Conservation (phyloP, 1,140 invertebrate species). For the Bombus breviceps region DNA sequence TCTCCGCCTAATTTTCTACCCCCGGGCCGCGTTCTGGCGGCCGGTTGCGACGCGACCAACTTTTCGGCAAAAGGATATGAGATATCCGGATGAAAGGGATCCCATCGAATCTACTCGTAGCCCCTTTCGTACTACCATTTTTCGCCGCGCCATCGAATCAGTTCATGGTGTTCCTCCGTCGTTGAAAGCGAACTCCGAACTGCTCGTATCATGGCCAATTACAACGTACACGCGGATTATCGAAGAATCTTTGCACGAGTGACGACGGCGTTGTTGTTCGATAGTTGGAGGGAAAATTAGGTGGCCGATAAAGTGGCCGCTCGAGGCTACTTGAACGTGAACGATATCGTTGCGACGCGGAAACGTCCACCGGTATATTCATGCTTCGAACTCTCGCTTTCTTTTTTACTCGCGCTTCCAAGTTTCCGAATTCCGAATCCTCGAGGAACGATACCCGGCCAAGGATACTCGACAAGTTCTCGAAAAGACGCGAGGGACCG, state of each 20-base stretch:
- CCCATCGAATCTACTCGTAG: not conserved
- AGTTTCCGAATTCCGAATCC: not conserved
- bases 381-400: not conserved
- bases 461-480: not conserved
- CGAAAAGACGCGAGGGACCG: not conserved
- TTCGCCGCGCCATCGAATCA: too few species aligned
- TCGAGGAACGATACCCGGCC: not conserved
- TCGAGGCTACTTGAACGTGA: not conserved
- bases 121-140: too few species aligned
- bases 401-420: not conserved
- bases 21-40: not conserved
- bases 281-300: not conserved
- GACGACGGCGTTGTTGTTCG: not conserved
- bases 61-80: constrained; percentile 48
- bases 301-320: not conserved
- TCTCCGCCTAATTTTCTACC: constrained; percentile 58
- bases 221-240: too few species aligned
- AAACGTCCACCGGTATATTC: not conserved
- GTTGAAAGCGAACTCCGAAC: too few species aligned
- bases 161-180: too few species aligned
- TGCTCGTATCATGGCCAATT: too few species aligned
- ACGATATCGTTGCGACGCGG: not conserved
- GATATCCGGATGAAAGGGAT: constrained; percentile 41
- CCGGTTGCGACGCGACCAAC: constrained; percentile 23
- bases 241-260: not conserved